These are phyloP conservation scores for Typhlomys cinereus DNA, from an alignment of 2,113 vertebrate species.

Conservation along the genomic window DNA sequence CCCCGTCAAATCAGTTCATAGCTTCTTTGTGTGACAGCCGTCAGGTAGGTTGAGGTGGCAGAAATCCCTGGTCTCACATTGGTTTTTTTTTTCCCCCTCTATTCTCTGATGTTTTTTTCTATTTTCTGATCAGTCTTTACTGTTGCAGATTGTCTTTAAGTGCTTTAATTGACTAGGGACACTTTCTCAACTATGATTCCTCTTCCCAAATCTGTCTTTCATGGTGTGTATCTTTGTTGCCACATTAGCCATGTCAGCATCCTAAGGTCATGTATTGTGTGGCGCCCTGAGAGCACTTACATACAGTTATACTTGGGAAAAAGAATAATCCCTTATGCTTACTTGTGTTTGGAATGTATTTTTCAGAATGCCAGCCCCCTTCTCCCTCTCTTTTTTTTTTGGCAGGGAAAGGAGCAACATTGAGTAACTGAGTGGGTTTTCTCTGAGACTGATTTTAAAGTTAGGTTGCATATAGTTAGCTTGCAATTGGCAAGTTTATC, in stretches of 20 bases:
- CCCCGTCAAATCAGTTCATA: no score
- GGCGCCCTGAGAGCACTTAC: neutral
- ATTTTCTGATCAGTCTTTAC: neutral
- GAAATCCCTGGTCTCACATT: neutral
- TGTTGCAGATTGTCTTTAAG: neutral
- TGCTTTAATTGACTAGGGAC: neutral
- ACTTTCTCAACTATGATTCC: neutral
- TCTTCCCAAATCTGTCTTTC: neutral
- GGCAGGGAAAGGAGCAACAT: neutral
- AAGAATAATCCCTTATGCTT: neutral
- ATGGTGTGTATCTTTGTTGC: neutral
- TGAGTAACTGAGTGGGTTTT: neutral
- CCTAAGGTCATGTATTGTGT: neutral
- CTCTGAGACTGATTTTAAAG: neutral
- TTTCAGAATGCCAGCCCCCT: neutral
- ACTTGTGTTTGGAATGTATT: constrained; percentile 22
- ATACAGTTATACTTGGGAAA: neutral
- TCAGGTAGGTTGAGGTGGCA: neutral
- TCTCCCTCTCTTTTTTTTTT: neutral
- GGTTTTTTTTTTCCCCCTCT: no score
- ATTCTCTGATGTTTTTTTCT: no score
- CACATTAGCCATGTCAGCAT: no score
- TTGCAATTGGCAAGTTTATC: neutral
- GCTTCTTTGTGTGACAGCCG: neutral
- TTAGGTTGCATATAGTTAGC: neutral